Conservation (phyloP, 2,888 invertebrate genomes). For the Hedychridium roseum region DNA sequence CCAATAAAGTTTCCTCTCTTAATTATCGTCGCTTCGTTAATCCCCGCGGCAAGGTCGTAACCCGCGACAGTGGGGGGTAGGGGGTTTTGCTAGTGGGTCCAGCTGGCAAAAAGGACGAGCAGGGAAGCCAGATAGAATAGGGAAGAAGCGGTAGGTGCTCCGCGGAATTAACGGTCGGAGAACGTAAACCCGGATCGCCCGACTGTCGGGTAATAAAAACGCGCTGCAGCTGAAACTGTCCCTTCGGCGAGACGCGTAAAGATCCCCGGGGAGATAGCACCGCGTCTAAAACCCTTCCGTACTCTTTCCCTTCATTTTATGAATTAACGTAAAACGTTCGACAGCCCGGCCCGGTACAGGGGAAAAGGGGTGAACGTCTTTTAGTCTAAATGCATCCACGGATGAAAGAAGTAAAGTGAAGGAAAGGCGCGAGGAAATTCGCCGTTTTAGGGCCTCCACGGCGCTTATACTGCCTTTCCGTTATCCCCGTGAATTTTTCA, state of each 20-base stretch:
- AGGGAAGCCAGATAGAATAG: constrained; percentile 4
- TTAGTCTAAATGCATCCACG: too few relatives aligned
- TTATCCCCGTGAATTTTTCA: too few relatives aligned
- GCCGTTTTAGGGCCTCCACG: too few relatives aligned
- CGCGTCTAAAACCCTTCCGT: too few relatives aligned
- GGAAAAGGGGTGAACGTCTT: too few relatives aligned
- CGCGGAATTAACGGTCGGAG: constrained; percentile 40
- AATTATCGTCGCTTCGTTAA: constrained; percentile 49
- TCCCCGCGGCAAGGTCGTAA: constrained; percentile 34
- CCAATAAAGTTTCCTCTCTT: constrained; percentile 41
- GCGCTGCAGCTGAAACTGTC: constrained; percentile 15
- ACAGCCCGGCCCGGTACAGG: too few relatives aligned
- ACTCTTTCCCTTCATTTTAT: too few relatives aligned
- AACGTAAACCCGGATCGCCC: constrained; percentile 32
- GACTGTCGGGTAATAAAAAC: constrained; percentile 23
- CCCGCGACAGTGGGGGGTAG: too few relatives aligned
- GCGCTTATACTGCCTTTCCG: too few relatives aligned
- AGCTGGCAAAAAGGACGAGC: constrained; percentile 13
- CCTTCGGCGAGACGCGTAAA: constrained; percentile 17
- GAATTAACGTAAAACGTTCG: too few relatives aligned
- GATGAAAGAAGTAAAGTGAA: too few relatives aligned
- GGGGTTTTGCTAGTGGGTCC: constrained; percentile 13
- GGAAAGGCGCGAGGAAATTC: too few relatives aligned
- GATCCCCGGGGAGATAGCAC: background rate
- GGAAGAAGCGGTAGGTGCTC: constrained; percentile 30